Base-by-base conservation (phyloP, 2,888 invertebrate species). In the Eristalis intricaria region DNA sequence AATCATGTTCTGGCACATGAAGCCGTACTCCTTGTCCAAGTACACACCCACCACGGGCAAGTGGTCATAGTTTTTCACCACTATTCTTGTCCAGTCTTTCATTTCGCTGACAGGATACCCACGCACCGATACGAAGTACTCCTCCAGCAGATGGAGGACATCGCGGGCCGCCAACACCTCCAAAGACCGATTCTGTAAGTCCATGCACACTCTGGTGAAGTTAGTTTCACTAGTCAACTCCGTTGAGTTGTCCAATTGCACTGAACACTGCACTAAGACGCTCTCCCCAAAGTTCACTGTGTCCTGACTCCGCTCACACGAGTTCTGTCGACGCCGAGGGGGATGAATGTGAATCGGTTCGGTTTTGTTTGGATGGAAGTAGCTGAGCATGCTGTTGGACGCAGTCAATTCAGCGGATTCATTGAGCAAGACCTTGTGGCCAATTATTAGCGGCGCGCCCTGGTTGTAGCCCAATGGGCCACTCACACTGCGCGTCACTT, bases 1-100 rank as follows among this genome's bases (percentile, higher is more conserved):
- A 8, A 92, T 77, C 81, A 93, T 91, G 88, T 93, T 93, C 38
- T 90, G 90, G 60, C 93, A 93, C n/a, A 89, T 89, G 26, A 93
- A 92, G 0, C 89, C 89, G 11, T 90, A 89, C n/a, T 89, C 89
- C 5, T 88, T 82, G 3, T 89, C 90, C 61, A 90, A 87, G 84
- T 89, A 91, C 8, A 79, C 60, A 1, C 91, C 91, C 5, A 84
- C 77, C 10, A 91, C 79, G 15, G 90, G 83, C 15, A 89, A 82
- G 38, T 88, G 79, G 35, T 90, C 90, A 11, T 82, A 87, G 75
- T 89, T 90, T 3, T 50, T 84, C 13, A 90, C 76, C 23, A 90
- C 84, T 2, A 93, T 32, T 10, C 90, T 90, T 13, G 90, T 77
- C 93, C 93, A 93, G 29, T 90, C 89, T 2, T 84, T 58, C 2